Evolutionary conservation across 92 coral and sea anemone species (phyloP).

Genomic region (Plumapathes pennacea): DNA sequence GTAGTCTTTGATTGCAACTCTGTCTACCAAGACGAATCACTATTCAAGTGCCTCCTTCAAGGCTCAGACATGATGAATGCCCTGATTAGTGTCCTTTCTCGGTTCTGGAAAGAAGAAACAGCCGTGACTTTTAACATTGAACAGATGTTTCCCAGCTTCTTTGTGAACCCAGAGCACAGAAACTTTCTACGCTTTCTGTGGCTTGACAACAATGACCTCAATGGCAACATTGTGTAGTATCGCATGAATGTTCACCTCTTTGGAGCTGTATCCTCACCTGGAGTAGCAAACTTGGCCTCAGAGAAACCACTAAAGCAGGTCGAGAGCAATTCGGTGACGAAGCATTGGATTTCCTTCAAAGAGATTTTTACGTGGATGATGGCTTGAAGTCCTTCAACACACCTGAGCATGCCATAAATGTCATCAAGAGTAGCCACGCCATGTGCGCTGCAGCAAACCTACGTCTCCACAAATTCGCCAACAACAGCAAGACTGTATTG

Average conservation of each 20-base stretch:
- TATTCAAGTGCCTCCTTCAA: conserved; percentile 38
- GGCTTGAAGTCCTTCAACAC: conserved; percentile 44
- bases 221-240: conserved; percentile 34
- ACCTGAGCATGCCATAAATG: conserved; percentile 20
- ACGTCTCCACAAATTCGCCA: conserved; percentile 48
- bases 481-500: conserved; percentile 26
- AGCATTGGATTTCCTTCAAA: conserved; percentile 40
- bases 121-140: conserved; percentile 57
- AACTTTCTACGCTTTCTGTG: conserved; percentile 54
- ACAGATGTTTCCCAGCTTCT: conserved; percentile 60
- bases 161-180: conserved; percentile 48
- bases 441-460: conserved; percentile 26
- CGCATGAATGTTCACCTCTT: conserved; percentile 63
- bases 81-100: conserved; percentile 51
- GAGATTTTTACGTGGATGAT: conserved; percentile 57
- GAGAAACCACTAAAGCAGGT: conserved; percentile 37
- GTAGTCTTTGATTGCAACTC: conserved; percentile 36
- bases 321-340: conserved; percentile 17
- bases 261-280: conserved; percentile 48
- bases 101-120: conserved; percentile 50
- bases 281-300: conserved; percentile 53
- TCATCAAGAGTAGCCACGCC: conserved; percentile 23
- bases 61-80: conserved; percentile 58
- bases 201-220: conserved; percentile 31
- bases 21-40: conserved; percentile 21